phyloP scores from a whole-genome alignment of 2,888 invertebrate species.

The Tetragnatha montana region DNA sequence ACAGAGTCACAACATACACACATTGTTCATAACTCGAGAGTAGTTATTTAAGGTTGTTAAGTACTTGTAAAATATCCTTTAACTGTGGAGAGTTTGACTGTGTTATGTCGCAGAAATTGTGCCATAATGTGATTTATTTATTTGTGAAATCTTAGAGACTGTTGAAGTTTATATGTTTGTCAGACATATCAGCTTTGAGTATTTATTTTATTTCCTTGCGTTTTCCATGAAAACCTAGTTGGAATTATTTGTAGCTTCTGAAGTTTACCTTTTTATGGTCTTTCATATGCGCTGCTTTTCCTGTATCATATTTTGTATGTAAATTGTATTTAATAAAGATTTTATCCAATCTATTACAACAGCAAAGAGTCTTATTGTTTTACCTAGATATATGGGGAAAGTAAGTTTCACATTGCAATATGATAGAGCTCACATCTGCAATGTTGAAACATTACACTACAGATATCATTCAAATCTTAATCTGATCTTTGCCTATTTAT shows the following conservation, averaged over 20 bases:
- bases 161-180: neutral
- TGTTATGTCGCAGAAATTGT: neutral
- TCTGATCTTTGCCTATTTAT: too few species aligned
- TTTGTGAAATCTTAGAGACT: neutral
- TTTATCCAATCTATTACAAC: neutral
- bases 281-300: neutral
- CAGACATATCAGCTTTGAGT: neutral
- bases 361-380: too few species aligned
- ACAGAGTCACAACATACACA: slow-evolving; percentile 75
- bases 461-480: too few species aligned
- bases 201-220: neutral
- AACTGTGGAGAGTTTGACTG: slow-evolving; percentile 10
- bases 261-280: neutral
- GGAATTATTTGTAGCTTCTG: neutral
- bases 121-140: slow-evolving; percentile 22
- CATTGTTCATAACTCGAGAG: slow-evolving; percentile 74
- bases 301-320: slow-evolving; percentile 39
- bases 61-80: slow-evolving; percentile 30
- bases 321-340: slow-evolving; percentile 20
- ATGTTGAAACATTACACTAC: too few species aligned
- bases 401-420: too few species aligned
- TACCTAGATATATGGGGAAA: too few species aligned
- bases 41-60: neutral
- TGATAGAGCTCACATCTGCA: too few species aligned
- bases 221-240: neutral